Base-by-base conservation (phyloP, 2,797 vertebrate species). In the Falco biarmicus region DNA sequence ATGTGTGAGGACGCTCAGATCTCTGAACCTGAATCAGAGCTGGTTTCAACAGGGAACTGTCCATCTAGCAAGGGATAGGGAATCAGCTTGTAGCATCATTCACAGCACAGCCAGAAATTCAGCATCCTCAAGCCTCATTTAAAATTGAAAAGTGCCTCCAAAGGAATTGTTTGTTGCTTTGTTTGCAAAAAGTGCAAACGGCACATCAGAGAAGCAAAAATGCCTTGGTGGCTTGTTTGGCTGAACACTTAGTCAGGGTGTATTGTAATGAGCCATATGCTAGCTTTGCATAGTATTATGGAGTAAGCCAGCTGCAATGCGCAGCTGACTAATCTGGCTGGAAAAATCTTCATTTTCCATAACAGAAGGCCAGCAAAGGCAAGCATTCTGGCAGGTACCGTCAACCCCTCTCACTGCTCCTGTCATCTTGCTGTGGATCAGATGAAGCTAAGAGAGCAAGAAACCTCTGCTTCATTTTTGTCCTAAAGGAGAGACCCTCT, bases 241-340 rank as follows among this genome's bases (percentile, higher is more conserved):
- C 95, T 89, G 92, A 93, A 80, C 66, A 94, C 87, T 95, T 96
- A 93, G 91, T 95, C 89, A 91, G 95, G 78, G 65, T 94, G 54
- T 90, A 96, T 81, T 92, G 88, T 96, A 95, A 97, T 97, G 93
- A 97, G 96, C 96, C 97, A 97, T 97, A 97, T 96, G 96, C 84
- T 87, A 93, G 92, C 34, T 95, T 92, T 96, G 94, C 93, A 94
- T 66, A 94, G 89, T 80, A 82, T 53, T 93, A 81, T n/a, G 83
- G 84, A 89, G 59, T 75, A 93, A 59, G 90, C 80, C 94, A 94
- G 95, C 93, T 87, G 91, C 84, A 91, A 71, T 2, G 5, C 37
- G 56, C 86, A 95, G 95, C 94, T 90, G 90, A 95, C 96, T 87
- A 95, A 84, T 75, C 68, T 95, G 92, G 70, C 95, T 94, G 90